These are phyloP conservation scores for Drosophila truncata DNA, from an alignment of 1,140 invertebrate genomes.

Conservation along the genomic window DNA sequence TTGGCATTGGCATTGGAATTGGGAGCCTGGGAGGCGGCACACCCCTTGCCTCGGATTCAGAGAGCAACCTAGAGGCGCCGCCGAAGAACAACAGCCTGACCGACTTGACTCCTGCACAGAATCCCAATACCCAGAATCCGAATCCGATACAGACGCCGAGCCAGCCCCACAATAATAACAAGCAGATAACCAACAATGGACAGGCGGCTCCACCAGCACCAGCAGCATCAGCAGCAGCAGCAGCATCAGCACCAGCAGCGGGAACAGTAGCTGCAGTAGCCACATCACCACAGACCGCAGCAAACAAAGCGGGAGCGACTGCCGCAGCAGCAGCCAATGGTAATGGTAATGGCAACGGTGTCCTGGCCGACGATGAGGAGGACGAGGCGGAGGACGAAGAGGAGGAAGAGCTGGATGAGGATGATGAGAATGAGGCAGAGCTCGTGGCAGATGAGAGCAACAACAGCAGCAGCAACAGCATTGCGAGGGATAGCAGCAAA, in stretches of 20 bases:
- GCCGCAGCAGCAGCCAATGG: constrained; percentile 56
- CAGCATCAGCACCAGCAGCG: constrained; percentile 26
- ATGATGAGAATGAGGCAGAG: constrained; percentile 63
- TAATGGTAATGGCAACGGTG: constrained; percentile 61
- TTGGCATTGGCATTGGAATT: constrained; percentile 18
- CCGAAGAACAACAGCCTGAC: constrained; percentile 82
- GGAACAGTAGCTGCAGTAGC: constrained; percentile 17
- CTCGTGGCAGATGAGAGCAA: constrained; percentile 76
- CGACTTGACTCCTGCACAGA: constrained; percentile 28
- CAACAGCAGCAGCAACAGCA: constrained; percentile 67
- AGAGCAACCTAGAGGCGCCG: constrained; percentile 88
- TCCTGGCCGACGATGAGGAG: constrained; percentile 56
- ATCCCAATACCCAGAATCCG: constrained; percentile 27
- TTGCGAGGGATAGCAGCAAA: constrained; percentile 60
- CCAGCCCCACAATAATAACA: constrained; percentile 60
- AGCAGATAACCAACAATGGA: constrained; percentile 65
- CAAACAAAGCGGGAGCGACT: constrained; percentile 23
- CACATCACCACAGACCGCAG: constrained; percentile 21
- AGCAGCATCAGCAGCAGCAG: constrained; percentile 27
- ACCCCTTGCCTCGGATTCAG: constrained; percentile 76
- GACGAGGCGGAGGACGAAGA: constrained; percentile 63
- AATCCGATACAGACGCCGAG: constrained; percentile 27
- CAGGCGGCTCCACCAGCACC: constrained; percentile 23
- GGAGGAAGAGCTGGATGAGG: constrained; percentile 62
- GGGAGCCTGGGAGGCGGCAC: constrained; percentile 37